Percentiles rank a stretch among this genome's conserved stretches.
Evolutionary conservation across 2,113 vertebrate genomes (phyloP).

Genomic region (Anarhynchus alexandrinus): DNA sequence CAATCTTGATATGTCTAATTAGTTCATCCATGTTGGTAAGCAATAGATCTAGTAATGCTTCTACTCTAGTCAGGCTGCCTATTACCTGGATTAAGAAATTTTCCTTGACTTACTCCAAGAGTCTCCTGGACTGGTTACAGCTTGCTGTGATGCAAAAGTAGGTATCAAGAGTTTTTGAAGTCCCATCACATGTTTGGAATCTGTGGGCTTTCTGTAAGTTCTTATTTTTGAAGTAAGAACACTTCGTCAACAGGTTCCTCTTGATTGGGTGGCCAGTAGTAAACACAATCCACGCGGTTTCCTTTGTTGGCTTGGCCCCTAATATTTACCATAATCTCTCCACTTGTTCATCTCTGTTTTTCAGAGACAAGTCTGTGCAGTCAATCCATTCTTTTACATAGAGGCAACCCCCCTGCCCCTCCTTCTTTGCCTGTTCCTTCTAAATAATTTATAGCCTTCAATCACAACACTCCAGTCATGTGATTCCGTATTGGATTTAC

Average conservation of each 20-base stretch:
- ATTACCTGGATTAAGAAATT: not conserved
- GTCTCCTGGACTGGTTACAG: not conserved
- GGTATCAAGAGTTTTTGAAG: not conserved
- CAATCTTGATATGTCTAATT: not conserved
- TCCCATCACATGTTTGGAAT: not conserved
- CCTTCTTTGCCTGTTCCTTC: not conserved
- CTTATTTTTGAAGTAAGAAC: not conserved
- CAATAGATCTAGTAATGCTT: not conserved
- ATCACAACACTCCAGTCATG: not conserved
- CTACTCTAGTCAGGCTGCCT: not conserved
- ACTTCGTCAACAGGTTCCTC: not conserved
- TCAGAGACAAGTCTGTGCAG: not conserved
- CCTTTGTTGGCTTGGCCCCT: not conserved
- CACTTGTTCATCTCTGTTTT: not conserved
- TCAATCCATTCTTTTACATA: not conserved
- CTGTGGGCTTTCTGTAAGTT: not conserved
- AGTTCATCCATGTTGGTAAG: not conserved
- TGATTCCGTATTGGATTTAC: not conserved
- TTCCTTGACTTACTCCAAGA: too few species aligned
- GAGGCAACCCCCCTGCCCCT: fast-evolving
- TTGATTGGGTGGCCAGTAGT: not conserved
- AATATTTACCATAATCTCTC: not conserved
- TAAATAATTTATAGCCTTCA: not conserved
- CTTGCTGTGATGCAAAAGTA: not conserved
- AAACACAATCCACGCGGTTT: not conserved